A percentile compares a stretch with the other conserved stretches of the same genome.
Evolutionary conservation across 2,797 vertebrate species (phyloP).

Genomic region (Limosa lapponica): DNA sequence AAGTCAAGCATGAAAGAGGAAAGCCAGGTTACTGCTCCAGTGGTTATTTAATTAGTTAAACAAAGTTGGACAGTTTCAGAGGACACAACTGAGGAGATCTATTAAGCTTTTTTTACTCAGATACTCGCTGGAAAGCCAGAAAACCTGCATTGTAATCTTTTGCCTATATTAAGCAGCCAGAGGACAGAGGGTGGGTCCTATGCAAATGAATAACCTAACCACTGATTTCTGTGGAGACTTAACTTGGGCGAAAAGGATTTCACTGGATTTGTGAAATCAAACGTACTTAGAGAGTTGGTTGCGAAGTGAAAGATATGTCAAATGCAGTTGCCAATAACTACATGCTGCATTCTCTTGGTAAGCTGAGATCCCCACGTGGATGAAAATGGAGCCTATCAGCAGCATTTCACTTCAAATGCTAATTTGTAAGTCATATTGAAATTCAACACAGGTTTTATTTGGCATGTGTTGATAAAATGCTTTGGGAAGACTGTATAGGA

Average conservation of each 20-base stretch:
- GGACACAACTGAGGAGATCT: not conserved
- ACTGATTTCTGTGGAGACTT: not conserved
- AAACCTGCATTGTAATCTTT: not conserved
- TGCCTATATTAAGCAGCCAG: not conserved
- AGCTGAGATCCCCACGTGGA: not conserved
- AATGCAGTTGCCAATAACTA: not conserved
- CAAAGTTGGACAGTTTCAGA: conserved; percentile 13
- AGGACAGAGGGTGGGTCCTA: not conserved
- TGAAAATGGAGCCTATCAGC: not conserved
- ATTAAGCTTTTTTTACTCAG: not conserved
- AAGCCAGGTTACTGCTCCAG: conserved; percentile 23
- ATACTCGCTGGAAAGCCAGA: not conserved
- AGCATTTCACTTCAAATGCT: not conserved
- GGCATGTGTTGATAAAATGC: not conserved
- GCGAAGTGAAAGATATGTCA: not conserved
- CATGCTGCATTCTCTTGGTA: not conserved
- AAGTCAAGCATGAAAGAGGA: conserved; percentile 30
- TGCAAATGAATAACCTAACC: not conserved
- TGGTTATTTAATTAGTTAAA: conserved; percentile 39
- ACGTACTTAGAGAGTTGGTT: not conserved
- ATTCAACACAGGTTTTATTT: not conserved
- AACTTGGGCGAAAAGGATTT: not conserved
- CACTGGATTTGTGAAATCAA: not conserved
- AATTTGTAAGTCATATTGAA: not conserved
- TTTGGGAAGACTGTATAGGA: not conserved